Evolutionary conservation across 2,113 vertebrate species (phyloP), one percentile per base, ranked within the genome.

Genomic region (Xyrauchen texanus): DNA sequence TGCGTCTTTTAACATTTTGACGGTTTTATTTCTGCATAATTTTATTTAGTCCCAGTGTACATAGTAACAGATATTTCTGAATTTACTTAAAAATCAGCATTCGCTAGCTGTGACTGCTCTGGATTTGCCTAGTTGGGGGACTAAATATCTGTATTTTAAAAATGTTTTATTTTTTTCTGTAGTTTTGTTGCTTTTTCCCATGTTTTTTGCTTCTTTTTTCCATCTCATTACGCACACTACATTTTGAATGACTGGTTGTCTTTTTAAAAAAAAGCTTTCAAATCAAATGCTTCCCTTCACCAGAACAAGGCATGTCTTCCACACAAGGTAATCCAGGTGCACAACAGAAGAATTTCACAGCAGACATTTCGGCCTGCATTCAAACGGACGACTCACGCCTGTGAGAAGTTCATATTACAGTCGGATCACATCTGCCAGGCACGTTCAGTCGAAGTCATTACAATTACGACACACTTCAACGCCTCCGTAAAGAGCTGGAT

Each of bases 371-470:
- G 44, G 46, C 21, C 58, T 71, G 77, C 60, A 71, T 71, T 45
- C 58, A 52, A 79, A 64, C 42, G n/a, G 68, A 71, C 70, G 47
- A 47, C 21, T 62, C 58, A 21, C 55, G 9, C 45, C 44, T 3
- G 70, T 60, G 6, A 72, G 21, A 34, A 34, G 70, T 74, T 46
- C 71, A 74, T 62, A 74, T 16, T 71, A 58, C 51, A 60, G 57
- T 71, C 77, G 45, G 72, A 77, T 61, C 78, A 71, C 63, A 79
- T 66, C 79, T 80, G 71, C 55, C 53, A 8, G 66, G n/a, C 44
- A 67, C 76, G 61, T 71, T 83, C 78, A 71, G 62, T 51, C 61
- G 12, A 79, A 71, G 57, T 79, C 45, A 72, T 84, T 82, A 82
- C 66, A 76, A 76, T 76, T 76, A 74, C 15, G 13, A 60, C 64